Evolutionary conservation across 2,888 invertebrate genomes (phyloP).

Genomic region (Pheosia gnoma): DNA sequence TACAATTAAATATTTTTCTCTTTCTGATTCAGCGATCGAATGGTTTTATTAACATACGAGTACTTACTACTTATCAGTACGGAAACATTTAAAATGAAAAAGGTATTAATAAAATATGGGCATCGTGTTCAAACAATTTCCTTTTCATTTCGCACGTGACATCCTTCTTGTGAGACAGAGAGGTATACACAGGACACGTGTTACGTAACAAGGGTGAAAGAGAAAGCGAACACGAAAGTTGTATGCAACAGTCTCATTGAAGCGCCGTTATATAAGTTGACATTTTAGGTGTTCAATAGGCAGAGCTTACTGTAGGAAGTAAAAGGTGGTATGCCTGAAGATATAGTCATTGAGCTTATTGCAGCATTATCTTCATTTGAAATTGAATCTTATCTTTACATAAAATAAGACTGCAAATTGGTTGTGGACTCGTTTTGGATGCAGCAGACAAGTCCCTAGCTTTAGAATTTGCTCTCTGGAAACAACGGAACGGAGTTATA

Average conservation of each 20-base stretch:
- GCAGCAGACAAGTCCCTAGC: too few relatives aligned
- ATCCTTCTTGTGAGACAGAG: constrained; percentile 12
- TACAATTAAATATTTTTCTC: too few relatives aligned
- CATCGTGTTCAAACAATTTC: constrained; percentile 2
- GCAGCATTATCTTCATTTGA: too few relatives aligned
- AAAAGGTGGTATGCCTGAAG: constrained; percentile 7
- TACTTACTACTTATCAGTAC: not conserved
- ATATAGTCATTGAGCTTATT: not conserved
- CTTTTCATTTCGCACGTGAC: constrained; percentile 12
- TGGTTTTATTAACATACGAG: too few relatives aligned
- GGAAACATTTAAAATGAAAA: not conserved
- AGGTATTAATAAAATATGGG: constrained; percentile 3
- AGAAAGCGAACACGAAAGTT: constrained; percentile 37
- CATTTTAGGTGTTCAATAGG: constrained; percentile 32
- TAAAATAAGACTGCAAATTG: too few relatives aligned
- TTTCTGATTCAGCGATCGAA: too few relatives aligned
- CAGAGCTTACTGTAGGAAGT: constrained; percentile 16
- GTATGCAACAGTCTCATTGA: constrained; percentile 25
- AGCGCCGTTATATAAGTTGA: constrained; percentile 34
- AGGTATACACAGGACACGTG: constrained; percentile 25
- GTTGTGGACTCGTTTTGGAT: too few relatives aligned
- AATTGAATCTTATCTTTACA: too few relatives aligned
- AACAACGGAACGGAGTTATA: too few relatives aligned
- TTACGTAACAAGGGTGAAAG: constrained; percentile 39
- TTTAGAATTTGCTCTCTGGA: too few relatives aligned